Evolutionary conservation across 2,113 vertebrate genomes (phyloP).

Genomic region (Chlorodrepanis virens): DNA sequence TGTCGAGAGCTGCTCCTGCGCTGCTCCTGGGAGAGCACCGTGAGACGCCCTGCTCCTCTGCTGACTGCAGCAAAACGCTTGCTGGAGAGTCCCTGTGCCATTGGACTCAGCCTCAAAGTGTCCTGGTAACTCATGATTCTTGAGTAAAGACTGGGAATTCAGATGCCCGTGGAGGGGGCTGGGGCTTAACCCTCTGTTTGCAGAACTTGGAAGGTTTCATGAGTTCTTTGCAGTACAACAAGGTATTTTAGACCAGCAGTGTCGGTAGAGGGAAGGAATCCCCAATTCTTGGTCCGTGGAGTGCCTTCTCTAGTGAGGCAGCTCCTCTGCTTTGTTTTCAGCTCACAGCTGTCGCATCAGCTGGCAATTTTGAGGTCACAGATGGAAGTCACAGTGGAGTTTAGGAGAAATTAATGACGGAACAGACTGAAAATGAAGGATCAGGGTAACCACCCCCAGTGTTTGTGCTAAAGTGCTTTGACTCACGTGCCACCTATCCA

Average conservation of each 20-base stretch:
- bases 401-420: neutral
- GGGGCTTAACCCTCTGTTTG: neutral
- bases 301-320: neutral
- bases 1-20: neutral
- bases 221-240: neutral
- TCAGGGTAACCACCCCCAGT: neutral
- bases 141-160: neutral
- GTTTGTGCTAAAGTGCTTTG: neutral
- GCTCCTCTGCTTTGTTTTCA: neutral
- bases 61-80: neutral
- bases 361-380: neutral
- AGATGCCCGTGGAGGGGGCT: rapidly evolving
- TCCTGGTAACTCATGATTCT: neutral
- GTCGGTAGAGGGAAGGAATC: rapidly evolving
- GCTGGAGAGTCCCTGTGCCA: neutral
- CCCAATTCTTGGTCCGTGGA: neutral
- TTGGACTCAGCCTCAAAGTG: neutral
- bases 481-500: neutral
- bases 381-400: neutral
- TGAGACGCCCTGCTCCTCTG: neutral
- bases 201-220: neutral
- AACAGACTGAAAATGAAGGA: neutral
- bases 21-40: neutral
- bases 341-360: neutral
- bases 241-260: neutral